Evolutionary conservation across 2,888 invertebrate species (phyloP).

Genomic region (Sicus ferrugineus): DNA sequence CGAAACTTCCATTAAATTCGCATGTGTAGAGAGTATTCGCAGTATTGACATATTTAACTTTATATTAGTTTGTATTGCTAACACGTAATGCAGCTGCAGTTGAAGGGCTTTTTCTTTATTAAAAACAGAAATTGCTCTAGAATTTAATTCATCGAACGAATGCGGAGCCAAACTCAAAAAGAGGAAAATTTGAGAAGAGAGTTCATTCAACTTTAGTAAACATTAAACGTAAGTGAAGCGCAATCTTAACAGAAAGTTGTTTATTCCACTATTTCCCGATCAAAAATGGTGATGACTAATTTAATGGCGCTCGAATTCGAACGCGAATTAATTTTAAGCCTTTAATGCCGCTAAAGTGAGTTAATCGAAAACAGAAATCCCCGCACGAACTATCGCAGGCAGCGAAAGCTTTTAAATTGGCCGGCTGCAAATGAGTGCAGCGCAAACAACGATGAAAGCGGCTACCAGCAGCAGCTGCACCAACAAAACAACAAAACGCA

Average conservation of each 20-base stretch:
- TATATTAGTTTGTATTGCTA: no score
- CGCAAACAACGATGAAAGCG: neutral
- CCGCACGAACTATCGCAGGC: neutral
- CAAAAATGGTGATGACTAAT: neutral
- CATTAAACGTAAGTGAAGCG: neutral
- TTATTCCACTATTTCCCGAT: neutral
- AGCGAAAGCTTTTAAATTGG: conserved; percentile 18
- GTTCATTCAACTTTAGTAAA: neutral
- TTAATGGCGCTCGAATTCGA: neutral
- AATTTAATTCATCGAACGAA: no score
- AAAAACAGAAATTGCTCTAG: no score
- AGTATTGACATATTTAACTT: no score
- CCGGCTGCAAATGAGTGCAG: neutral
- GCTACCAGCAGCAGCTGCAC: neutral
- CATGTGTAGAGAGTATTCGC: no score
- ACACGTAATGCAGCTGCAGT: no score
- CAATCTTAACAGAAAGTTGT: neutral
- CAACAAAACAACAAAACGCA: neutral
- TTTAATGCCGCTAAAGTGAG: conserved; percentile 12
- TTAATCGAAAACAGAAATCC: neutral
- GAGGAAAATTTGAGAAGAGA: no score
- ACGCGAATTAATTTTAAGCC: conserved; percentile 19
- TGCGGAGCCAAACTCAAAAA: no score
- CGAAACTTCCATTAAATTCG: no score
- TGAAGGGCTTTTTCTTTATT: no score